These are phyloP conservation scores for Rhopilema esculentum DNA, from an alignment of 30 jellyfish, hydroid and myxozoan species.

Conservation along the genomic window DNA sequence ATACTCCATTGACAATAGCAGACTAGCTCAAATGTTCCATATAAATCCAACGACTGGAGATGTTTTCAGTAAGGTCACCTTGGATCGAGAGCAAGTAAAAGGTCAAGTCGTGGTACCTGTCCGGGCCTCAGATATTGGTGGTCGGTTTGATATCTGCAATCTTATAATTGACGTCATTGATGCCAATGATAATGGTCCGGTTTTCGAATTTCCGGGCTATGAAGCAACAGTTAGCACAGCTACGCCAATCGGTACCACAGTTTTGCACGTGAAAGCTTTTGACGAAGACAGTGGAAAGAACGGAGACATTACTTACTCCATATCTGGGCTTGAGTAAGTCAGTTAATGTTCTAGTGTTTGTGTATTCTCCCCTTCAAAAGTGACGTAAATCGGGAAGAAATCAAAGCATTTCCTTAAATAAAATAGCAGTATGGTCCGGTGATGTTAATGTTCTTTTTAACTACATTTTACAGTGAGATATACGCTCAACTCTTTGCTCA, in stretches of 20 bases:
- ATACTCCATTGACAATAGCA: conserved; percentile 58
- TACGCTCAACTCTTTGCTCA: no score
- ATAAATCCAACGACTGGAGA: conserved; percentile 70
- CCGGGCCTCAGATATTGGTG: conserved; percentile 94
- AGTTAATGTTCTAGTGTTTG: neutral
- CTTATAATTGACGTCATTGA: conserved; percentile 73
- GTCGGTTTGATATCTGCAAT: conserved; percentile 70
- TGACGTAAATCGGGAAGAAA: neutral
- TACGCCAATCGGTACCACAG: conserved; percentile 63
- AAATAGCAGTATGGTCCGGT: no score
- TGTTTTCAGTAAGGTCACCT: conserved; percentile 63
- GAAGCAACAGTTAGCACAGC: conserved; percentile 76
- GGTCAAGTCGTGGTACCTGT: conserved; percentile 61
- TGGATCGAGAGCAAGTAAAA: conserved; percentile 83
- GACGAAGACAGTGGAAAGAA: conserved; percentile 90
- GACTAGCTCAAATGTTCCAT: conserved; percentile 32
- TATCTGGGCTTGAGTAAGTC: conserved; percentile 81
- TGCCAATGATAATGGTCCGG: conserved; percentile 93
- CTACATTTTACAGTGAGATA: no score
- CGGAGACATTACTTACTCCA: conserved; percentile 85
- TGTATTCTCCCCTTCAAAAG: neutral
- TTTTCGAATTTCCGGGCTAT: conserved; percentile 84
- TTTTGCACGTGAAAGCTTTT: conserved; percentile 76
- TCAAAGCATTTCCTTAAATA: no score
- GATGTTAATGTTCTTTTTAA: no score